phyloP scores from a whole-genome alignment of 2,888 invertebrate species.

The Pherbina coryleti region DNA sequence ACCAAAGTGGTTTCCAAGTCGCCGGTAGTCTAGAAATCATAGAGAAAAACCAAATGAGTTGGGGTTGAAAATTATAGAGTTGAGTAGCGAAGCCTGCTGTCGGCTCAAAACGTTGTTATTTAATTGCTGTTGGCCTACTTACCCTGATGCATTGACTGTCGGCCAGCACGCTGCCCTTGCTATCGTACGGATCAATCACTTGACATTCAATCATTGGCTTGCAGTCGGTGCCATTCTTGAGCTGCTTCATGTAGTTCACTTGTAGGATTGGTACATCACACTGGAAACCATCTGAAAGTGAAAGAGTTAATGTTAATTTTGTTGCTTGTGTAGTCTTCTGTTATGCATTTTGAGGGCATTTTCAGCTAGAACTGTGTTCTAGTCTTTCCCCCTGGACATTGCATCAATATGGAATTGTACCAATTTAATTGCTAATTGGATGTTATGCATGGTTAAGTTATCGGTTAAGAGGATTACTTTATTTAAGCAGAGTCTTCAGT shows the following conservation, averaged over 20 bases:
- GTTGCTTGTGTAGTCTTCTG: too few relatives aligned
- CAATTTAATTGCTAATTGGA: too few relatives aligned
- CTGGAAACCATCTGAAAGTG: constrained; percentile 70
- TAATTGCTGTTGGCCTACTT: constrained; percentile 37
- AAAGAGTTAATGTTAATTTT: not conserved
- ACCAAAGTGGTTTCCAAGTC: constrained; percentile 79
- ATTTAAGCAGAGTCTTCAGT: too few relatives aligned
- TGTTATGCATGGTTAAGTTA: too few relatives aligned
- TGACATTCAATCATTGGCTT: constrained; percentile 79
- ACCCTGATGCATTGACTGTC: constrained; percentile 76
- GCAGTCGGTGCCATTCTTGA: constrained; percentile 69
- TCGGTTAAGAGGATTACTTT: too few relatives aligned
- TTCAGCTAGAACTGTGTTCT: not conserved
- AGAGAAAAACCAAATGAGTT: too few relatives aligned
- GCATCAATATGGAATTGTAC: too few relatives aligned
- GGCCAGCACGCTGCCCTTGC: constrained; percentile 75
- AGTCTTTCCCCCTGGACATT: not conserved
- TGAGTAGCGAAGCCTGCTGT: not conserved
- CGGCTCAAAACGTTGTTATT: not conserved
- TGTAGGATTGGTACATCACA: constrained; percentile 76
- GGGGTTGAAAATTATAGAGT: not conserved
- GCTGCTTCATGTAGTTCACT: constrained; percentile 64
- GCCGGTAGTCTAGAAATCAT: constrained; percentile 67
- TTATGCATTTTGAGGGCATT: not conserved
- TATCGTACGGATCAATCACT: constrained; percentile 79